Conservation (phyloP, 1,140 invertebrate genomes). For the Cydia pomonella region DNA sequence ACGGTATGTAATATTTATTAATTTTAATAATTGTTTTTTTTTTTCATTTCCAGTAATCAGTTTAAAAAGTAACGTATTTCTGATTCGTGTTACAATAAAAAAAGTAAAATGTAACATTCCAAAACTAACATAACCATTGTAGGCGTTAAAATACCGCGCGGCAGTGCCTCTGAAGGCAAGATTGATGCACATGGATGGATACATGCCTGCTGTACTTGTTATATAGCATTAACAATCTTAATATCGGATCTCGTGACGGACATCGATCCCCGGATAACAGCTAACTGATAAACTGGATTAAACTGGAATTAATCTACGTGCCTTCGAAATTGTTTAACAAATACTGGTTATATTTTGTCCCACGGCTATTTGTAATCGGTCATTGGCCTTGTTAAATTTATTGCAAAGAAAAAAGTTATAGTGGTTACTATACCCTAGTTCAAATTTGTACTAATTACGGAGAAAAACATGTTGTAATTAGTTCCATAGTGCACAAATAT, state of each 20-base stretch:
- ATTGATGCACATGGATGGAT: constrained; percentile 33
- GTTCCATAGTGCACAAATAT: too few relatives aligned
- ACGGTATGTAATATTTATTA: too few relatives aligned
- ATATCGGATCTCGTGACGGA: constrained; percentile 49
- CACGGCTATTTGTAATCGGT: constrained; percentile 30
- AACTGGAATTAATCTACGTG: constrained; percentile 60
- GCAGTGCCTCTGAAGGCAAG: background rate
- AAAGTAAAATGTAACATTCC: background rate
- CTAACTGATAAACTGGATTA: constrained; percentile 63
- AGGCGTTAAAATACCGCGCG: background rate
- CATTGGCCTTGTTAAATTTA: constrained; percentile 17
- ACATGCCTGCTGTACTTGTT: constrained; percentile 50
- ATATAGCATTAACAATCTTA: constrained; percentile 51
- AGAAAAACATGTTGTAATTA: too few relatives aligned
- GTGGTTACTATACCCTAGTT: too few relatives aligned
- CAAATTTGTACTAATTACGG: too few relatives aligned
- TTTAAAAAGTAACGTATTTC: too few relatives aligned
- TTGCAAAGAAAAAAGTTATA: background rate
- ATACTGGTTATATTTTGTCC: constrained; percentile 26
- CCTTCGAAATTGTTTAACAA: constrained; percentile 36
- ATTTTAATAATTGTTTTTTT: too few relatives aligned
- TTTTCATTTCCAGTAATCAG: too few relatives aligned
- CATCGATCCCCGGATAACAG: constrained; percentile 56
- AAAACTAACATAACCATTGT: background rate
- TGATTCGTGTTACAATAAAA: too few relatives aligned